These are phyloP conservation scores for Lethrus apterus DNA, from an alignment of 1,140 invertebrate species.

Conservation along the genomic window DNA sequence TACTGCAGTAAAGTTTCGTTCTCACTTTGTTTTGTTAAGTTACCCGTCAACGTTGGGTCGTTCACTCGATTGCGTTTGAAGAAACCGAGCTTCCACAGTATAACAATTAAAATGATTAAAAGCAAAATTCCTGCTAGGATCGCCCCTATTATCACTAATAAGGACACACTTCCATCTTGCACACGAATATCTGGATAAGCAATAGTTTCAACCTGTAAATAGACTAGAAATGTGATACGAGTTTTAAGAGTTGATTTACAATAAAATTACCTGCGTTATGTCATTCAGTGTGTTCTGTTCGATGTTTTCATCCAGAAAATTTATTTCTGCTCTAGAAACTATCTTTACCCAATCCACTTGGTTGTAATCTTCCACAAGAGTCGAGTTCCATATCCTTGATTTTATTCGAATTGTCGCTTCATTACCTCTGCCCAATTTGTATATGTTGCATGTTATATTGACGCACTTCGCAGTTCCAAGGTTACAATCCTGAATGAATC, in stretches of 20 bases:
- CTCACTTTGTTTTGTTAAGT: slow-evolving; percentile 61
- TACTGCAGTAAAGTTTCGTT: too few species aligned
- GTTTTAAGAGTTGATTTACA: slow-evolving; percentile 14
- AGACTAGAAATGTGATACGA: not conserved
- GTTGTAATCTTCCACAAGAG: slow-evolving; percentile 79
- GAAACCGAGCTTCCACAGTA: slow-evolving; percentile 81
- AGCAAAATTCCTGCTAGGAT: slow-evolving; percentile 71
- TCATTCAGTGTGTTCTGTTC: slow-evolving; percentile 62
- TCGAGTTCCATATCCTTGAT: slow-evolving; percentile 85
- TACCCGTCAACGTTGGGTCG: slow-evolving; percentile 74
- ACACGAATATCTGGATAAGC: slow-evolving; percentile 65
- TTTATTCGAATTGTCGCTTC: slow-evolving; percentile 70
- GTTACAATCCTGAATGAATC: slow-evolving; percentile 62
- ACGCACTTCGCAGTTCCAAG: slow-evolving; percentile 76
- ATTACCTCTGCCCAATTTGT: slow-evolving; percentile 63
- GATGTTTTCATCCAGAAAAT: slow-evolving; percentile 65
- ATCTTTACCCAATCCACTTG: slow-evolving; percentile 77
- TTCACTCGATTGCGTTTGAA: slow-evolving; percentile 73
- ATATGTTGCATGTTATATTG: slow-evolving; percentile 72
- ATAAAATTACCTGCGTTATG: slow-evolving; percentile 19
- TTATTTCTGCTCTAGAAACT: slow-evolving; percentile 65
- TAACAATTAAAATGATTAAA: slow-evolving; percentile 65
- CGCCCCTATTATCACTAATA: slow-evolving; percentile 78
- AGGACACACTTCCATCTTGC: slow-evolving; percentile 59
- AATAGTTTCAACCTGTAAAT: slow-evolving; percentile 65